Evolutionary conservation across 2,113 vertebrate species (phyloP).

Genomic region (Ictalurus punctatus): DNA sequence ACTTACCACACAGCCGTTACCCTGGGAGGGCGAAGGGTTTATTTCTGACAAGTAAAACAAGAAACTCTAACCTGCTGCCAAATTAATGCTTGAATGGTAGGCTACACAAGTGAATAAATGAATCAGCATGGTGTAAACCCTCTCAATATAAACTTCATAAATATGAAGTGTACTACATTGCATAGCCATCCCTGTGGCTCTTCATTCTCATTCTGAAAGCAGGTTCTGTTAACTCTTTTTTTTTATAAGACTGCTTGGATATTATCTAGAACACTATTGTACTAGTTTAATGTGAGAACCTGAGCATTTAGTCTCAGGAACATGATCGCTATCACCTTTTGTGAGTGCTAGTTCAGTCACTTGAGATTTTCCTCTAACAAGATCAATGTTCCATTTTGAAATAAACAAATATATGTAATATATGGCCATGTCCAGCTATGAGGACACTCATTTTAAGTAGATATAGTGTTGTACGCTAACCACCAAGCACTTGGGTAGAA

Average conservation of each 20-base stretch:
- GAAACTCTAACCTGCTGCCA: constrained; percentile 1
- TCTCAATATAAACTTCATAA: background rate
- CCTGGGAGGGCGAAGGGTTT: background rate
- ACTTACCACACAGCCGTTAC: background rate
- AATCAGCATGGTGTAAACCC: background rate
- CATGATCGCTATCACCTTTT: background rate
- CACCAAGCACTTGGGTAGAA: too few relatives aligned
- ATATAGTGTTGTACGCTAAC: too few relatives aligned
- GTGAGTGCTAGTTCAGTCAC: too few relatives aligned
- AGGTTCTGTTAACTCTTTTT: background rate
- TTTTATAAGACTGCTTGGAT: background rate
- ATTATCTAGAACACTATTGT: background rate
- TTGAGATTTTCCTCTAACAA: too few relatives aligned
- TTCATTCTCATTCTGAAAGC: background rate
- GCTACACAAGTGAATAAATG: background rate
- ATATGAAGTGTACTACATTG: background rate
- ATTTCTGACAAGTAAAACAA: background rate
- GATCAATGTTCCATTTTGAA: too few relatives aligned
- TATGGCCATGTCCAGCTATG: background rate
- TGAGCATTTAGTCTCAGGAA: background rate
- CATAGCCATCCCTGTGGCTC: background rate
- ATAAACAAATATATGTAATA: background rate
- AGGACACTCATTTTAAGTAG: too few relatives aligned
- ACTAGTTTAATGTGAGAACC: background rate
- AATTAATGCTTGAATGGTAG: background rate